Conservation (phyloP, 2,113 vertebrate species). For the Channa argus region DNA sequence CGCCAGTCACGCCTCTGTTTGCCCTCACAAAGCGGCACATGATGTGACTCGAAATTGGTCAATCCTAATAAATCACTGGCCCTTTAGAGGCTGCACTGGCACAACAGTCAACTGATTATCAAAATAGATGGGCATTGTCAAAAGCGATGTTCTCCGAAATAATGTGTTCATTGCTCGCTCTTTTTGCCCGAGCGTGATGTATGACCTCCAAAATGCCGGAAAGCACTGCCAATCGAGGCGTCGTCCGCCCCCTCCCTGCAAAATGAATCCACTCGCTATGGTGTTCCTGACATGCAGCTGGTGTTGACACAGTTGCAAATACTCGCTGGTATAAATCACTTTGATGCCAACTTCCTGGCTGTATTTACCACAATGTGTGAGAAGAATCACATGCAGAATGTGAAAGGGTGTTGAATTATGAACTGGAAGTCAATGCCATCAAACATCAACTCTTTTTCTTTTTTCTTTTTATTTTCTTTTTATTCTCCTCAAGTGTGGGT, state of each 20-base stretch:
- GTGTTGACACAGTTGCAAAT: constrained; percentile 60
- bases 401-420: constrained; percentile 23
- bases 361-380: constrained; percentile 21
- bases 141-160: constrained; percentile 66
- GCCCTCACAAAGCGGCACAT: constrained; percentile 67
- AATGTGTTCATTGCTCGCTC: constrained; percentile 72
- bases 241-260: background rate
- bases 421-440: constrained; percentile 7
- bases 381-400: constrained; percentile 52
- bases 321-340: constrained; percentile 54
- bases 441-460: background rate
- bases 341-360: constrained; percentile 47
- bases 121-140: constrained; percentile 78
- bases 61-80: constrained; percentile 74
- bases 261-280: constrained; percentile 25
- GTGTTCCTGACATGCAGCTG: constrained; percentile 52
- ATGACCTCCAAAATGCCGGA: constrained; percentile 64
- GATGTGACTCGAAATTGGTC: constrained; percentile 78
- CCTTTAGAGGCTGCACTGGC: constrained; percentile 63
- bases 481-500: background rate
- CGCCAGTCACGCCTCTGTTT: constrained; percentile 74
- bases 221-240: constrained; percentile 36
- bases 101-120: constrained; percentile 73
- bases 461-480: no score
- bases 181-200: constrained; percentile 57